Evolutionary conservation across 2,888 invertebrate genomes (phyloP).

Genomic region (Leptura quadrifasciata): DNA sequence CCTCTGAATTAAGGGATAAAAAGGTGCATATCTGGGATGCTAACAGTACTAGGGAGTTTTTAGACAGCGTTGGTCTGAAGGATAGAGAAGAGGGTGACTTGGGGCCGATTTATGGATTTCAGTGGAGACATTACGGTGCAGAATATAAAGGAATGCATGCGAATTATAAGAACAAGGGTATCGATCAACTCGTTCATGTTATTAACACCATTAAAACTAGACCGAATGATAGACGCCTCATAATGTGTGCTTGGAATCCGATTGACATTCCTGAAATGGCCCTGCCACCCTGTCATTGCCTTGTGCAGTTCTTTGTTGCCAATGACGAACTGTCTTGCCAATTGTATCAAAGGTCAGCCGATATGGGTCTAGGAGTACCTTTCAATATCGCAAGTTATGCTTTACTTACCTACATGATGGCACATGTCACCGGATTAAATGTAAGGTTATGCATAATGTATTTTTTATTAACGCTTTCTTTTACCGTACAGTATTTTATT

Average conservation of each 20-base stretch:
- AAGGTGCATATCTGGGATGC: slow-evolving; percentile 97
- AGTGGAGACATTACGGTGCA: slow-evolving; percentile 98
- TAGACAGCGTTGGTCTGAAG: slow-evolving; percentile 90
- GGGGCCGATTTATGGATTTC: slow-evolving; percentile 98
- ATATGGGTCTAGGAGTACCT: slow-evolving; percentile 98
- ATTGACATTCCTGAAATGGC: slow-evolving; percentile 92
- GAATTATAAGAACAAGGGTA: slow-evolving; percentile 87
- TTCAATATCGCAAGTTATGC: slow-evolving; percentile 99
- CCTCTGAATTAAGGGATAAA: slow-evolving; percentile 86
- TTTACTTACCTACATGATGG: slow-evolving; percentile 95
- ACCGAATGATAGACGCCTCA: slow-evolving; percentile 91
- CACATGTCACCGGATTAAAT: slow-evolving; percentile 93
- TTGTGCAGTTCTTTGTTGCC: slow-evolving; percentile 95
- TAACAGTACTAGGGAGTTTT: slow-evolving; percentile 91
- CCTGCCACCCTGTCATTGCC: slow-evolving; percentile 96
- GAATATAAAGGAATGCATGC: slow-evolving; percentile 87
- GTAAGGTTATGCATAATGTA: slow-evolving; percentile 72
- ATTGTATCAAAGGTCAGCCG: slow-evolving; percentile 96
- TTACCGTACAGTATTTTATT: not conserved
- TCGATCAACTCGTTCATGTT: slow-evolving; percentile 88
- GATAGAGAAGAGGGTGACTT: slow-evolving; percentile 95
- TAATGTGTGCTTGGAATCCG: slow-evolving; percentile 98
- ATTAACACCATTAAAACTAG: slow-evolving; percentile 87
- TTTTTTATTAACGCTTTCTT: slow-evolving; percentile 19
- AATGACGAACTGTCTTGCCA: slow-evolving; percentile 91